Evolutionary conservation across 1,140 invertebrate genomes (phyloP).

Genomic region (Drosophila pseudoobscura): DNA sequence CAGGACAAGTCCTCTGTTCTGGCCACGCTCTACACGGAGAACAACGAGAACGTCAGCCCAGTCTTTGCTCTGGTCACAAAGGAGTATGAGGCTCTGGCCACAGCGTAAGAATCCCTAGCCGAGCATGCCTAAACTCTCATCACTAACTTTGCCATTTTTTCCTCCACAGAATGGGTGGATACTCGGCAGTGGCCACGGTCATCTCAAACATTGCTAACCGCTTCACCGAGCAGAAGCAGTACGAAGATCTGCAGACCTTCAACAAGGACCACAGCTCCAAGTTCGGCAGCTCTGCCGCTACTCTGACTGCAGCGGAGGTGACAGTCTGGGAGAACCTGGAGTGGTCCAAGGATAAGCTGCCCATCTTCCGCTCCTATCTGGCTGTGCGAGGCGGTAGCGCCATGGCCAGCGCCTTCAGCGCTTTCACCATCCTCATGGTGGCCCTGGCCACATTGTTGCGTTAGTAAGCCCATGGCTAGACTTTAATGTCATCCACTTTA

Average conservation of each 20-base stretch:
- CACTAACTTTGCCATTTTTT: conserved; percentile 24
- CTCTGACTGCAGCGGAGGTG: conserved; percentile 46
- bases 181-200: conserved; percentile 82
- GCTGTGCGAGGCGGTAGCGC: conserved; percentile 51
- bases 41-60: conserved; percentile 83
- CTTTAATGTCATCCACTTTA: too few relatives aligned
- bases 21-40: conserved; percentile 80
- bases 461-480: conserved; percentile 25
- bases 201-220: conserved; percentile 83
- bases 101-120: conserved; percentile 83
- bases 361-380: conserved; percentile 57
- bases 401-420: conserved; percentile 50
- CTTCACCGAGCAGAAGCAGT: conserved; percentile 83
- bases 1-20: conserved; percentile 83
- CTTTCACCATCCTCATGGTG: conserved; percentile 63
- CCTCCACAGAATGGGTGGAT: conserved; percentile 71
- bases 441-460: conserved; percentile 58
- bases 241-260: conserved; percentile 62
- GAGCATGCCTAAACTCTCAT: not conserved
- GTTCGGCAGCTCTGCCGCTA: conserved; percentile 59
- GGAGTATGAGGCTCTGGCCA: conserved; percentile 73
- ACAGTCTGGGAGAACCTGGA: conserved; percentile 56
- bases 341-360: conserved; percentile 55
- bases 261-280: conserved; percentile 41
- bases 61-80: conserved; percentile 84